phyloP scores from a whole-genome alignment of 2,888 invertebrate genomes.

The Gastrophysa polygoni region DNA sequence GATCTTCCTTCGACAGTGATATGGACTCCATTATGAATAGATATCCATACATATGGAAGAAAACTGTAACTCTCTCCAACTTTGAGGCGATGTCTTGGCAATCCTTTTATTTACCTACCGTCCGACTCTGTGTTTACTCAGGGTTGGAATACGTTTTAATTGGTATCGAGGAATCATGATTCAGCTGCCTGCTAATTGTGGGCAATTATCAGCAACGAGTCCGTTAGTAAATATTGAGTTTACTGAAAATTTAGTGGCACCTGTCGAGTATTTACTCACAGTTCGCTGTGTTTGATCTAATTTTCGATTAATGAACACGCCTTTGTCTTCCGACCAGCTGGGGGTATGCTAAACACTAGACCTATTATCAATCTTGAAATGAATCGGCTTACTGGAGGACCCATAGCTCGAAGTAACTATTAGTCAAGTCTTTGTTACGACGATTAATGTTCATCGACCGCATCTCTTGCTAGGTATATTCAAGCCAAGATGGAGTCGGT shows the following conservation, averaged over 20 bases:
- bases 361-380: too few relatives aligned
- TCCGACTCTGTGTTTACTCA: slow-evolving; percentile 20
- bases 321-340: background rate
- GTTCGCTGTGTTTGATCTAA: background rate
- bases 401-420: too few relatives aligned
- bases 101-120: background rate
- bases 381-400: too few relatives aligned
- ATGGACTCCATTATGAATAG: too few relatives aligned
- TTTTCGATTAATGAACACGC: background rate
- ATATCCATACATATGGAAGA: too few relatives aligned
- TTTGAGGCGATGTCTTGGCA: background rate
- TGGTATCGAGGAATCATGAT: slow-evolving; percentile 37
- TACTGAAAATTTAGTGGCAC: slow-evolving; percentile 21
- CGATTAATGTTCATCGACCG: too few relatives aligned
- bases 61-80: too few relatives aligned
- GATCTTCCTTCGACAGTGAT: too few relatives aligned
- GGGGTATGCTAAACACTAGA: too few relatives aligned
- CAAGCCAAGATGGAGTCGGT: too few relatives aligned
- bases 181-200: slow-evolving; percentile 35
- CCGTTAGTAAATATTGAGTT: slow-evolving; percentile 26
- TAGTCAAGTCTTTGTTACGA: too few relatives aligned
- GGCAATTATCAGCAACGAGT: slow-evolving; percentile 27
- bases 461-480: too few relatives aligned
- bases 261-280: slow-evolving; percentile 21
- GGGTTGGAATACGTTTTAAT: slow-evolving; percentile 31